phyloP scores from a whole-genome alignment of 2,113 vertebrate genomes.

The Illadopsis cleaveri region DNA sequence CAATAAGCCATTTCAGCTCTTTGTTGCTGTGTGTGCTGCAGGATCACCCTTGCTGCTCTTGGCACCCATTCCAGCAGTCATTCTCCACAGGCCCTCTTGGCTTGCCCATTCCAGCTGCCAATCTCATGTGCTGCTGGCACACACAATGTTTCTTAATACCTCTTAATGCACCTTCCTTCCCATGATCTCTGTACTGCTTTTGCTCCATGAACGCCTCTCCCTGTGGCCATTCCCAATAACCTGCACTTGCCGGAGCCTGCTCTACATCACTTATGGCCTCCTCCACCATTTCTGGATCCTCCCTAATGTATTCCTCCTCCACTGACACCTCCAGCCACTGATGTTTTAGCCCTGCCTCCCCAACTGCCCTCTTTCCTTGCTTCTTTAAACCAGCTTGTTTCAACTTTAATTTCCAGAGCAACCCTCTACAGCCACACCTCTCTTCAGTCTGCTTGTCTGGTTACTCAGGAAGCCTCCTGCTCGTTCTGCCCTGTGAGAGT shows the following conservation, averaged over 20 bases:
- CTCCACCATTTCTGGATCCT: neutral
- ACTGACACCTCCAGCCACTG: neutral
- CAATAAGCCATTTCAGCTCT: neutral
- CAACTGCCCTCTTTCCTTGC: neutral
- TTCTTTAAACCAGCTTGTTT: neutral
- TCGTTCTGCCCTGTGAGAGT: rapidly evolving
- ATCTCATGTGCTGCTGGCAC: neutral
- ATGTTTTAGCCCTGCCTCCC: neutral
- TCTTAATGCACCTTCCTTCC: neutral
- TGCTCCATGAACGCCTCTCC: neutral
- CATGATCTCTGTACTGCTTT: neutral
- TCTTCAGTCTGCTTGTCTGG: neutral
- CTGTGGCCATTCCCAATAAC: neutral
- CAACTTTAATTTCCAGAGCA: neutral
- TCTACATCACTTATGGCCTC: rapidly evolving
- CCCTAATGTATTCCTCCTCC: neutral
- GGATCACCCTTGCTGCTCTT: neutral
- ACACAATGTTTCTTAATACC: neutral
- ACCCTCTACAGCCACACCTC: neutral
- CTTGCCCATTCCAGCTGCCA: neutral
- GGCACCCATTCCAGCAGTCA: neutral
- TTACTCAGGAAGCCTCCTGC: neutral
- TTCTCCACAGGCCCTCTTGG: neutral
- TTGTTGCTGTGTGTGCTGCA: neutral
- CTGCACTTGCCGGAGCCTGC: neutral